These are phyloP conservation scores for Fissipunctia ypsillon DNA, from an alignment of 2,888 invertebrate species.

Conservation along the genomic window DNA sequence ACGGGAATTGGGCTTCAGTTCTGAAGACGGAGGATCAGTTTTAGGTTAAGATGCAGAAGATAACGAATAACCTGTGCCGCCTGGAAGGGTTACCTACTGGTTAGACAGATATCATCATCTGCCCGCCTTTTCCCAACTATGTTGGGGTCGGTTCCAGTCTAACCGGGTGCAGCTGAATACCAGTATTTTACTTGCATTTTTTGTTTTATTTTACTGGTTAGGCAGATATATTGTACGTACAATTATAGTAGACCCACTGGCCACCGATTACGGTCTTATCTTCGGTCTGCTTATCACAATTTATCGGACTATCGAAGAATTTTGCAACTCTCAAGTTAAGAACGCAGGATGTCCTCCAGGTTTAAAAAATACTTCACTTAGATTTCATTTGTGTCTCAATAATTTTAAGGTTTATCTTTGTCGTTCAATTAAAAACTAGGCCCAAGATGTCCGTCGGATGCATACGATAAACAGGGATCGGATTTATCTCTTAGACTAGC, in stretches of 20 bases:
- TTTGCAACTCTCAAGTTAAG: constrained; percentile 3
- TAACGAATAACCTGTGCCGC: neutral
- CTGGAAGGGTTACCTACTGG: neutral
- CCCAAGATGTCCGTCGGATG: neutral
- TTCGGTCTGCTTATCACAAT: constrained; percentile 27
- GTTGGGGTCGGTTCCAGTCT: too few species aligned
- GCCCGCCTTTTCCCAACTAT: too few species aligned
- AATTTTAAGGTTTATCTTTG: neutral
- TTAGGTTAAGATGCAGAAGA: neutral
- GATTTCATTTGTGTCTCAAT: neutral
- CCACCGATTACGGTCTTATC: constrained; percentile 8
- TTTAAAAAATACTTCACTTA: constrained; percentile 8
- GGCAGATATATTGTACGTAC: neutral
- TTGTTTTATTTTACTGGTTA: too few species aligned
- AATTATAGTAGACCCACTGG: neutral
- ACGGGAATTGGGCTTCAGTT: too few species aligned
- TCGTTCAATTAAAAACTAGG: neutral
- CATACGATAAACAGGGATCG: neutral
- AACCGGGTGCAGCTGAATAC: too few species aligned
- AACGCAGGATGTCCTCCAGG: neutral
- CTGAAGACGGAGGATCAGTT: neutral
- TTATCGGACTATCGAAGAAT: constrained; percentile 13
- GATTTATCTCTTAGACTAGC: neutral
- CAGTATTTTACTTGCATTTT: too few species aligned
- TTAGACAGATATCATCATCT: too few species aligned